Evolutionary conservation across 1,140 invertebrate species (phyloP), one percentile per base, ranked within the genome.

Genomic region (Anagrus nilaparvatae): DNA sequence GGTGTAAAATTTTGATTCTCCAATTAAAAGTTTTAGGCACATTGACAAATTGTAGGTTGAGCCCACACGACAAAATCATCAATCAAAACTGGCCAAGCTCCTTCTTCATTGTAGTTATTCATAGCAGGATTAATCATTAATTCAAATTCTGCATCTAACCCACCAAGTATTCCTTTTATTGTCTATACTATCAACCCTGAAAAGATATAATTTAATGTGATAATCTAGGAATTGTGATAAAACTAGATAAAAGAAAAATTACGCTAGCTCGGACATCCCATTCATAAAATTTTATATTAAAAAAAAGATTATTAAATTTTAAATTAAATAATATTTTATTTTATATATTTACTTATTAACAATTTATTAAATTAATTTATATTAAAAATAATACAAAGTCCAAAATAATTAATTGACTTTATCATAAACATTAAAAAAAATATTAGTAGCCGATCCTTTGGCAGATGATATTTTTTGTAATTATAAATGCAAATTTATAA

Each of bases 31-130:
- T 40, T 61, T 67, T 67, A 65, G 55, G 62, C 60, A 40, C 63
- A 51, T 20, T 69, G 65, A 59, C 58, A 56, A 56, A 69, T 58
- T 40, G 56, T 55, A 40, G 66, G 66, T 48, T 69, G 66, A 43
- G 82, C 81, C 86, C 91, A 97, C 69, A 97, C 94, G 20, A 99
- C 95, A 73, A 98, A 99, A 67, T 97, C 94, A 62, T 99, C 95
- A 45, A 99, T 97, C 35, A 98, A 73, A 38, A 98, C 94, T 9
- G 95, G 95, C 94, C 95, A 99, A 5, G 95, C 94, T 40, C 94
- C 94, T 72, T 98, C 94, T 55, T 95, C 90, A 63, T 98, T 95
- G 63, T 98, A 98, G 70, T 98, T 98, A 55, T 78, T 84, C 83
- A 97, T 88, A 48, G 93, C 86, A 50, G 94, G 83, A 60, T 94